phyloP scores from a whole-genome alignment of 2,888 invertebrate genomes.

The Dione vanillae region DNA sequence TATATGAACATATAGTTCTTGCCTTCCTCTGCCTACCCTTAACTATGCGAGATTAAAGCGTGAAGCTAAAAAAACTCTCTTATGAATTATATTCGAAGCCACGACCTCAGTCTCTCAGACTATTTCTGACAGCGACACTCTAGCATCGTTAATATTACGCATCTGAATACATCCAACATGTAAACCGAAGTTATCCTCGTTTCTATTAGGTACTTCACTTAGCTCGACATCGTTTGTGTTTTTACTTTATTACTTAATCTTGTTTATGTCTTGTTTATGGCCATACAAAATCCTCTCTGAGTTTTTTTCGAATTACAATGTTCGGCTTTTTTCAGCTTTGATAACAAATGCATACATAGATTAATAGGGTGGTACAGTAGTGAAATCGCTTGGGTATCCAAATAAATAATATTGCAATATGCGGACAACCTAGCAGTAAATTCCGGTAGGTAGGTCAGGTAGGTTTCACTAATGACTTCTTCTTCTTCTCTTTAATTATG shows the following conservation, averaged over 20 bases:
- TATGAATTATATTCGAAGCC: background rate
- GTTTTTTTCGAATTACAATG: conserved; percentile 24
- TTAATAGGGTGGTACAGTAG: too few species aligned
- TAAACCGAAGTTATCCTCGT: conserved; percentile 27
- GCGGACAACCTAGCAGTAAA: too few species aligned
- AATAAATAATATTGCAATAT: background rate
- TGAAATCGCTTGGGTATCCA: background rate
- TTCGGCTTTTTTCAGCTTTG: conserved; percentile 19
- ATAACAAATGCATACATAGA: conserved; percentile 20
- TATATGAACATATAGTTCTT: too few species aligned
- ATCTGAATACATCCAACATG: conserved; percentile 10
- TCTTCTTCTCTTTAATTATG: too few species aligned
- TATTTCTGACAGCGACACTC: too few species aligned
- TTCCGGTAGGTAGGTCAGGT: too few species aligned
- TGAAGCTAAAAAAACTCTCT: too few species aligned
- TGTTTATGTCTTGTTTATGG: conserved; percentile 44
- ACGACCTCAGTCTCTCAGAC: background rate
- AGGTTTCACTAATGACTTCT: too few species aligned
- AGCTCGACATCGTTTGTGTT: conserved; percentile 43
- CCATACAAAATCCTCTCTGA: conserved; percentile 38
- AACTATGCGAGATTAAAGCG: too few species aligned
- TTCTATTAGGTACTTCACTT: conserved; percentile 35
- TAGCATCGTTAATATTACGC: background rate
- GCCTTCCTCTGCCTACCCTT: too few species aligned
- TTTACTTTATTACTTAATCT: conserved; percentile 46